Base-by-base conservation (phyloP, 2,888 invertebrate genomes). In the Chironomus riparius region DNA sequence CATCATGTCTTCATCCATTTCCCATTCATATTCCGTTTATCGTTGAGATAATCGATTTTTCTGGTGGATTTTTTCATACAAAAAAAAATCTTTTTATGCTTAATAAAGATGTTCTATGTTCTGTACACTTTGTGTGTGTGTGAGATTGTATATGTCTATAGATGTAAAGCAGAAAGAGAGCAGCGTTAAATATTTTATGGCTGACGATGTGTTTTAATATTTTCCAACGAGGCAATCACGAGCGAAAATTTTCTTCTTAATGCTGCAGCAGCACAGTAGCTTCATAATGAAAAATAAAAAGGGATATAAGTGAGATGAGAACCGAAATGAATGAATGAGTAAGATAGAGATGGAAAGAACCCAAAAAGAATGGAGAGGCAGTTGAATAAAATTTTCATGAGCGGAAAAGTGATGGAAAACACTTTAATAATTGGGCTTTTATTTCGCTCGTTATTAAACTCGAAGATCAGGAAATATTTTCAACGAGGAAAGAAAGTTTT, bases 401-500 rank as follows among this genome's bases (percentile, higher is more conserved):
- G 83, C 78, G 81, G 79, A 80, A 83, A 78, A 78, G 80, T 80
- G 81, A 82, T 78, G 78, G 78, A 79, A 78, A 79, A 80, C 79
- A 82, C 82, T 82, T 82, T 82, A 83, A 83, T 83, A 83, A 83
- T 83, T 80, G 82, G 83, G 82, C 83, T 83, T 83, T 83, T 70
- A 70, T 70, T 24, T 24, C 47, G 13, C 18, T 48, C 70, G 70
- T 70, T 70, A 70, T 70, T 70, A 70, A n/a, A 65, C 65, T 18
- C 10, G 13, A 24, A 65, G 65, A 65, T 56, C 24, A 18, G 65
- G 21, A 13, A 13, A 65, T 2, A 2, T 24, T 24, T 24, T 24
- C 24, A 5, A 28, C 28, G 28, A 28, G 18, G 18, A 18, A 18
- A 21, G 13, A 65, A 65, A 24, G 13, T 65, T 65, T 65, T 65